Evolutionary conservation across 2,797 vertebrate species (phyloP), one percentile per base, ranked within the genome.

Genomic region (Xenentodon cancila): DNA sequence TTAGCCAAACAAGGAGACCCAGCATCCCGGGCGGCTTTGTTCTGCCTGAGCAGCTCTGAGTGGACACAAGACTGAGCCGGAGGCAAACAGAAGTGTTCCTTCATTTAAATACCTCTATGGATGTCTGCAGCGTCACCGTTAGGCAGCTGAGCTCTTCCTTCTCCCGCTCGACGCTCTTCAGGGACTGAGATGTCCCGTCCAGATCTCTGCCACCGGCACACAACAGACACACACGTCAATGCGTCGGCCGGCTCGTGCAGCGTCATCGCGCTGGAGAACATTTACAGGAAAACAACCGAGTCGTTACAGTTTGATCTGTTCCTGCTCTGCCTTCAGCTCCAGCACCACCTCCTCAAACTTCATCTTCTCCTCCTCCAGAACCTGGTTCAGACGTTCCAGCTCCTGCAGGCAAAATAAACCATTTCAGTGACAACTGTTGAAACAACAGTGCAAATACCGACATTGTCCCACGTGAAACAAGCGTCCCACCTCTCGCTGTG

Each of bases 271-370:
- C 16, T 16, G 7, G 9, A 7, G 0, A 20, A 15, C 0, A 7
- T 3, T 5, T 25, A 25, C 25, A 25, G 25, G 25, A 5, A 25
- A 5, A 25, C 25, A 5, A 5, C 25, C 0, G 0, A 13, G 52
- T 17, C 5, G 4, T 80, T 71, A 99, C 97, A 93, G 81, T 82
- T 94, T 97, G 83, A 98, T 98, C 84, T 98, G 95, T 18, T 99
- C 96, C 85, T 99, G 97, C 71, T 98, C 97, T 11, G 92, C 72
- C 69, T 92, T 94, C 80, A 99, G 92, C 77, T 99, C 97, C 84
- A 92, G 85, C 9, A 99, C 95, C 71, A 99, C 95, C 84, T 98
- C 97, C 75, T 99, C 96, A 81, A 96, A 98, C 83, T 88, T 96
- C 69, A 93, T 92, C 81, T 99, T 99, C 91, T 99, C 97, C 1